These are phyloP conservation scores for Netelia inedita DNA, from an alignment of 2,888 invertebrate genomes.

Conservation along the genomic window DNA sequence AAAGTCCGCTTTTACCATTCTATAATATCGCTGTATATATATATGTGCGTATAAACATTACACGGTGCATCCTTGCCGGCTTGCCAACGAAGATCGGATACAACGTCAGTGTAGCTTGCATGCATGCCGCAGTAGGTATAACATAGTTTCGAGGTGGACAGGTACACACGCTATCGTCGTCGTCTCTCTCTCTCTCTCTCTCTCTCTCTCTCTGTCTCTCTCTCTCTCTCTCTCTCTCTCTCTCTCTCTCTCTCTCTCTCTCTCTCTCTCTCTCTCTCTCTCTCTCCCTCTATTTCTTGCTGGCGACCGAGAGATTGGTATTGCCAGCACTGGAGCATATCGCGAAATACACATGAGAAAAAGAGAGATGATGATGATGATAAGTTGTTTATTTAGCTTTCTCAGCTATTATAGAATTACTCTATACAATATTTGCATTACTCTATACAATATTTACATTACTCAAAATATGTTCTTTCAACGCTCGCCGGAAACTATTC, in stretches of 20 bases:
- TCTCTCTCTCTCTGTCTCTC: constrained; percentile 13
- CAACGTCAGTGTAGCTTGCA: constrained; percentile 42
- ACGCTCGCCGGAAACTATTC: too few species aligned
- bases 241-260: constrained; percentile 1
- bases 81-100: constrained; percentile 41
- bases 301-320: constrained; percentile 60
- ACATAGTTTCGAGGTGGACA: constrained; percentile 70
- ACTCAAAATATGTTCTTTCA: too few species aligned
- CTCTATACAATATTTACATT: too few species aligned
- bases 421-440: too few species aligned
- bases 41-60: constrained; percentile 16
- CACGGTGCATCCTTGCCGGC: constrained; percentile 44
- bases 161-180: constrained; percentile 62
- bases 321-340: constrained; percentile 47
- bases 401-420: too few species aligned
- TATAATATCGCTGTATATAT: constrained; percentile 72
- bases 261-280: neutral
- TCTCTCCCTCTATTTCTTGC: constrained; percentile 17
- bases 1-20: constrained; percentile 83
- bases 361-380: too few species aligned
- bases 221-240: too few species aligned
- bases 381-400: too few species aligned
- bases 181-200: constrained; percentile 61
- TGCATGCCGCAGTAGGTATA: constrained; percentile 61
- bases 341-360: constrained; percentile 62